A percentile compares a stretch with the other conserved stretches of the same genome.
Conservation (phyloP, 2,113 vertebrate genomes). For the Gobius niger region DNA sequence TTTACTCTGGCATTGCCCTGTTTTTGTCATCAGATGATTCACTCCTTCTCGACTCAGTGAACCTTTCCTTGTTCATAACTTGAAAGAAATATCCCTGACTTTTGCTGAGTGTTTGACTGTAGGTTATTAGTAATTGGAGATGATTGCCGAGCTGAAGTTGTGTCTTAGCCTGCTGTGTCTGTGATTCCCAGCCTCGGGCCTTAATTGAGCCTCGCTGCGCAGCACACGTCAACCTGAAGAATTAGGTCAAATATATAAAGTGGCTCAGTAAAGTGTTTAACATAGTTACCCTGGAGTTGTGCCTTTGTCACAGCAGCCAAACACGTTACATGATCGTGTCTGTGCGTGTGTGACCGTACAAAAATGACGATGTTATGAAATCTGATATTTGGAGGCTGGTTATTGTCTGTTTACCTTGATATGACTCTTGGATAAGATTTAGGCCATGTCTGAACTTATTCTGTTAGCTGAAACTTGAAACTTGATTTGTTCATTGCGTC, state of each 20-base stretch:
- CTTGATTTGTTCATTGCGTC: neutral
- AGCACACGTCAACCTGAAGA: neutral
- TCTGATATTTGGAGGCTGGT: neutral
- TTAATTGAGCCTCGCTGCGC: conserved; percentile 1
- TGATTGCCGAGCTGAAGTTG: conserved; percentile 4
- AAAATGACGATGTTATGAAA: conserved; percentile 7
- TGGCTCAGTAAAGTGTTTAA: neutral
- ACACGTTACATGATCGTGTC: neutral
- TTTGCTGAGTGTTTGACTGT: neutral
- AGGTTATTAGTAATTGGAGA: neutral
- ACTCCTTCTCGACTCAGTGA: conserved; percentile 15
- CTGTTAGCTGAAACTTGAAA: neutral
- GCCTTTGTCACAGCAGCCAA: neutral
- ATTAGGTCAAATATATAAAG: neutral
- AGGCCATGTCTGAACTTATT: neutral
- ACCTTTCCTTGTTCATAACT: neutral
- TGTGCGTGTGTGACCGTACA: neutral
- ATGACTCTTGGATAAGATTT: neutral
- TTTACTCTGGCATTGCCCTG: conserved; percentile 39
- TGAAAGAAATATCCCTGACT: neutral
- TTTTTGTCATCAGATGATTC: conserved; percentile 47
- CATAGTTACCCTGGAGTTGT: neutral
- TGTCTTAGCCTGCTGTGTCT: conserved; percentile 5
- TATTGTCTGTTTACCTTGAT: conserved; percentile 5
- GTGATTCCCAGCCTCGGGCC: neutral